Evolutionary conservation across 2,888 invertebrate genomes (phyloP).

Genomic region (Diarsia brunnea): DNA sequence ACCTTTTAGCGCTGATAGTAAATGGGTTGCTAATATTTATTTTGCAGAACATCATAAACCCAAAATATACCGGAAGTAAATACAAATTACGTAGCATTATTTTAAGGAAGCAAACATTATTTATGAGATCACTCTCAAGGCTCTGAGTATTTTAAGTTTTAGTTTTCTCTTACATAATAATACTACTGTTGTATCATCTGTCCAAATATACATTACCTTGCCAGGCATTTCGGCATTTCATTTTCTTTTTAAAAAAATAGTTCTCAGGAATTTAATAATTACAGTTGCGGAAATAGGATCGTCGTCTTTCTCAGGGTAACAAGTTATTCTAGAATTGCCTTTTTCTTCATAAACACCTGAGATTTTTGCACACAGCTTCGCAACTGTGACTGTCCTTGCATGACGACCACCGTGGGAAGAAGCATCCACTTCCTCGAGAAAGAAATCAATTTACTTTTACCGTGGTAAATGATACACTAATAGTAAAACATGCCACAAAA

Average conservation of each 20-base stretch:
- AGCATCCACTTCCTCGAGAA: slow-evolving; percentile 69
- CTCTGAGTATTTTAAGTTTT: slow-evolving; percentile 39
- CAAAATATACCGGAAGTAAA: slow-evolving; percentile 22
- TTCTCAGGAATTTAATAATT: slow-evolving; percentile 16
- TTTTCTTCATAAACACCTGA: slow-evolving; percentile 49
- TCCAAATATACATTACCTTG: slow-evolving; percentile 50
- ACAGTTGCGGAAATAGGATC: slow-evolving; percentile 20
- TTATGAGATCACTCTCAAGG: slow-evolving; percentile 42
- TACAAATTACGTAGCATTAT: slow-evolving; percentile 29
- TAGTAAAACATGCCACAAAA: slow-evolving; percentile 57
- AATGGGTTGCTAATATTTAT: not conserved
- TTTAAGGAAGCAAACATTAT: slow-evolving; percentile 46
- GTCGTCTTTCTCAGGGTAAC: slow-evolving; percentile 15
- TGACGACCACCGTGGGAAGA: slow-evolving; percentile 75
- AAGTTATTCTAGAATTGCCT: slow-evolving; percentile 34
- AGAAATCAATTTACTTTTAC: slow-evolving; percentile 70
- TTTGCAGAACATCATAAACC: not conserved
- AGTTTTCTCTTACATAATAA: slow-evolving; percentile 51
- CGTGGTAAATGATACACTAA: slow-evolving; percentile 56
- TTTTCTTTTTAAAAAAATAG: slow-evolving; percentile 11
- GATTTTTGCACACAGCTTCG: slow-evolving; percentile 57
- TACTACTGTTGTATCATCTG: slow-evolving; percentile 44
- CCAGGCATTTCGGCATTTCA: not conserved
- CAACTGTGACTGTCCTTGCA: slow-evolving; percentile 72
- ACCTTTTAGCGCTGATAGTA: not conserved